Conservation (phyloP, 2,888 invertebrate species). For the Cabera pusaria region DNA sequence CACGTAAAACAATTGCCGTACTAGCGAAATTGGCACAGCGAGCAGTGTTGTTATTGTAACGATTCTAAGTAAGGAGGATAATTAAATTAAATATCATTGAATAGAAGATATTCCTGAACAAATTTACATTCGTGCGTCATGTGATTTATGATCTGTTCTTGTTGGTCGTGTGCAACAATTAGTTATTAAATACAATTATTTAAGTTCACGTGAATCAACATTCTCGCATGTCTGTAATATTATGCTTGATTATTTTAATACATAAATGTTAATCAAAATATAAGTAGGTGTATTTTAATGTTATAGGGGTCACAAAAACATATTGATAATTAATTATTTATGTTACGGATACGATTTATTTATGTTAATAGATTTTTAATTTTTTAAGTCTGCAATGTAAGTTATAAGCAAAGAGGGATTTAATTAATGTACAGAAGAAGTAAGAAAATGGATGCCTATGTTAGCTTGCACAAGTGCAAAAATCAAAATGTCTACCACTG, state of each 20-base stretch:
- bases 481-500: too few species aligned
- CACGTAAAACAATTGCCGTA: too few species aligned
- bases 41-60: too few species aligned
- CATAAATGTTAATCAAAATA: slow-evolving; percentile 30
- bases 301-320: slow-evolving; percentile 38
- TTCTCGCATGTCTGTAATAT: slow-evolving; percentile 21
- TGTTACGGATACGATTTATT: slow-evolving; percentile 21
- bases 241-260: slow-evolving; percentile 26
- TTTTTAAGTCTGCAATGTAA: too few species aligned
- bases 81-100: too few species aligned
- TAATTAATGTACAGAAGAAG: too few species aligned
- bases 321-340: slow-evolving; percentile 23
- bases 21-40: too few species aligned
- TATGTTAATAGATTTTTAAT: slow-evolving; percentile 8
- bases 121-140: slow-evolving; percentile 9
- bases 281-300: slow-evolving; percentile 29
- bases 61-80: too few species aligned
- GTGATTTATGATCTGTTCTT: neutral
- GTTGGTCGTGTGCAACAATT: slow-evolving; percentile 10
- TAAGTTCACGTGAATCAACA: slow-evolving; percentile 21
- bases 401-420: too few species aligned
- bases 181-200: slow-evolving; percentile 4
- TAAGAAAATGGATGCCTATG: too few species aligned
- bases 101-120: neutral
- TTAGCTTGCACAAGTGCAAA: too few species aligned